These are phyloP conservation scores for Sclerurus mexicanus DNA, from an alignment of 2,113 vertebrate genomes.

Conservation along the genomic window DNA sequence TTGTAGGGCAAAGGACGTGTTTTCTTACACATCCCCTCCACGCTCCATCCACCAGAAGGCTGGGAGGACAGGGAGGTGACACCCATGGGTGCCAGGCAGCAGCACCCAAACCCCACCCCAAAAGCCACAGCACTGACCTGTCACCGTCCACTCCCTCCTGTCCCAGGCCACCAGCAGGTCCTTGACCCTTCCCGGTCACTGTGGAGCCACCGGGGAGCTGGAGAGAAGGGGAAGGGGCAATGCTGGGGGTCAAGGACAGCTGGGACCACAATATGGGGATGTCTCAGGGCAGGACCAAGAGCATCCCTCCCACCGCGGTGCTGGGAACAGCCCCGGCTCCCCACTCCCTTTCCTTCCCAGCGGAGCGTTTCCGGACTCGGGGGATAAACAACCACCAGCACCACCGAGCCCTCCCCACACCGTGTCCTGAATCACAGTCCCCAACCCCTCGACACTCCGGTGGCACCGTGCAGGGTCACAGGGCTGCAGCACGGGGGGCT, in stretches of 20 bases:
- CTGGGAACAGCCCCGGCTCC: neutral
- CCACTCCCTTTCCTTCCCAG: conserved; percentile 51
- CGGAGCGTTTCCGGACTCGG: neutral
- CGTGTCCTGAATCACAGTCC: fast-evolving
- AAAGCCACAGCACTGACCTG: neutral
- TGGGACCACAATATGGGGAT: fast-evolving
- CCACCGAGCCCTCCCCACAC: fast-evolving
- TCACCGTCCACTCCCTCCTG: neutral
- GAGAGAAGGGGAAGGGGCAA: neutral
- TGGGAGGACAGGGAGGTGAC: neutral
- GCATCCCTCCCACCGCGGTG: fast-evolving
- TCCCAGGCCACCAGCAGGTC: neutral
- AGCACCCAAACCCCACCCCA: neutral
- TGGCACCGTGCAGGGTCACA: fast-evolving
- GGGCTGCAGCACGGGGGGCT: fast-evolving
- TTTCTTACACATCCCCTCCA: neutral
- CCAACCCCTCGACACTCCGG: fast-evolving
- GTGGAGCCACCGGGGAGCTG: neutral
- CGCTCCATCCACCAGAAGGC: fast-evolving
- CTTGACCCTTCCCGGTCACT: neutral
- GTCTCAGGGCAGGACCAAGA: neutral
- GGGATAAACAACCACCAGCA: neutral
- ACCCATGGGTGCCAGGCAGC: neutral
- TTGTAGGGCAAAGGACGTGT: neutral
- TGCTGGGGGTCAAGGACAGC: neutral